Evolutionary conservation across 2,888 invertebrate genomes (phyloP), one percentile per base, ranked within the genome.

Genomic region (Antitype chi): DNA sequence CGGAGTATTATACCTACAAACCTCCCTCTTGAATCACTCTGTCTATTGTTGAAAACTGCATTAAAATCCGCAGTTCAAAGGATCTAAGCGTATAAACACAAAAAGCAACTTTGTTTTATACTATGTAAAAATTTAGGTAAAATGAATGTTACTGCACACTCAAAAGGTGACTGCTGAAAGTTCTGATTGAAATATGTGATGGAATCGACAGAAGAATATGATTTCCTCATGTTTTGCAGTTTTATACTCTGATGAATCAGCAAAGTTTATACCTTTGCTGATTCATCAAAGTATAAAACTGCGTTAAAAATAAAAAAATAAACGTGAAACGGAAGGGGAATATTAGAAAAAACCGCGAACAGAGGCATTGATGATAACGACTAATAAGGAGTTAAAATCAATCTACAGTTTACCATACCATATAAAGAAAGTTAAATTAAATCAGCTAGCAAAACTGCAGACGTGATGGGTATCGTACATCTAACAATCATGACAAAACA

Each of bases 241-340:
- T 66, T 67, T 53, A 59, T 43, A 17, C n/a, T 28, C 4, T 52
- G 69, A 66, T 72, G 78, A 74, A 17, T 82, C 63, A 75, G 43
- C 43, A 64, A 63, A 66, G 20, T 28, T 32, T 32, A 2, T 2
- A 32, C 32, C 32, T 32, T 32, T 32, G 32, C 32, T 32, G 32
- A 32, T 32, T 32, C 32, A 32, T 32, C 32, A 32, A 32, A 32
- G 32, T 32, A 32, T n/a, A 32, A 32, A 32, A 32, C 32, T 32
- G 32, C 32, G 32, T 77, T 47, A 11, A 49, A 49, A 60, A 70
- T 74, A 70, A 28, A 69, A 73, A n/a, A n/a, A n/a, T n/a, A n/a
- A n/a, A 43, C 13, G 59, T 25, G 1, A 64, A 55, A 67, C 25
- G 53, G 57, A 68, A 49, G 11, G 70, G 38, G 57, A 68, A 67